These are phyloP conservation scores for Pogonognathellus flavescens DNA, from an alignment of 1,140 invertebrate genomes.

Conservation along the genomic window DNA sequence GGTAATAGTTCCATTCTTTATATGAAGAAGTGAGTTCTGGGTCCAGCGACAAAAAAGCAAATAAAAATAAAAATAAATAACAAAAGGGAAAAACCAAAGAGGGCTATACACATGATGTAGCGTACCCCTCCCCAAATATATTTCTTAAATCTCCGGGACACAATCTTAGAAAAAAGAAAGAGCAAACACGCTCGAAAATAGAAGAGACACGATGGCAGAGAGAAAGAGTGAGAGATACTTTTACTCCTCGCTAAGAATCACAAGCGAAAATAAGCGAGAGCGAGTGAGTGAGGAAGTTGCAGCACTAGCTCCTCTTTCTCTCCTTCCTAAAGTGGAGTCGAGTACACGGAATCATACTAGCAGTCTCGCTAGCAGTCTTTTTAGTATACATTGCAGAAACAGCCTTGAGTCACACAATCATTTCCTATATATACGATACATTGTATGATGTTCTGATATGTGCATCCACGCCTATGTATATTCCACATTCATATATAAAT, in stretches of 20 bases:
- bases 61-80: conserved; percentile 52
- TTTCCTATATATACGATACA: neutral
- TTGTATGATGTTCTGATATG: no score
- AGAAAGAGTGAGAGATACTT: neutral
- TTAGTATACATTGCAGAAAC: no score
- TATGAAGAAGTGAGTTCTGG: conserved; percentile 43
- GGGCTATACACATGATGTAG: neutral
- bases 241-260: conserved; percentile 10
- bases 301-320: neutral
- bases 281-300: conserved; percentile 17
- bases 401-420: neutral
- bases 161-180: conserved; percentile 43
- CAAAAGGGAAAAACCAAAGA: conserved; percentile 14
- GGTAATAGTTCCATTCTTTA: conserved; percentile 29
- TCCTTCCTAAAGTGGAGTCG: neutral
- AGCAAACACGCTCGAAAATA: conserved; percentile 19
- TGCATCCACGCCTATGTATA: no score
- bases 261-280: neutral
- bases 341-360: no score
- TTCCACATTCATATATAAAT: no score
- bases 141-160: conserved; percentile 56
- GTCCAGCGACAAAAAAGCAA: conserved; percentile 46
- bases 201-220: neutral
- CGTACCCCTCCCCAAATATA: conserved; percentile 53
- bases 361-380: no score